Base-by-base conservation (phyloP, 2,113 vertebrate species). In the Hippocampus comes region DNA sequence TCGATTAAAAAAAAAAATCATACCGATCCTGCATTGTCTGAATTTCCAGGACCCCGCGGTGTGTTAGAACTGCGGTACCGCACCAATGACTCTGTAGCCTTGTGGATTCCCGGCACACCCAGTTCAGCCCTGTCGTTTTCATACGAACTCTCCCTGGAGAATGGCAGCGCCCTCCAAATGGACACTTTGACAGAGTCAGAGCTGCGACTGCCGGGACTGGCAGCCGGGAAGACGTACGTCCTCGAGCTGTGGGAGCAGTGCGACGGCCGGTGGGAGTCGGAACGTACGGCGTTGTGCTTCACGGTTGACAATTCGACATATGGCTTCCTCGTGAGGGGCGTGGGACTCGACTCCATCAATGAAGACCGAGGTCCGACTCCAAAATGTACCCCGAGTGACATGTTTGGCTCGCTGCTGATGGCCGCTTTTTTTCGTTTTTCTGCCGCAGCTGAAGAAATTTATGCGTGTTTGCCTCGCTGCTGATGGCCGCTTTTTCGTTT, bases 231-330 rank as follows among this genome's bases (percentile, higher is more conserved):
- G 59, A 42, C n/a, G 7, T 91, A 90, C 43, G 0, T 78, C 34
- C 87, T 92, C 4, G 67, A 86, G 0, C 82, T 92, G 55, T 89
- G 85, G 90, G 89, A 88, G 73, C 73, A 87, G 20, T 91, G 90
- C 20, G 74, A 83, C 0, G 69, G 71, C 2, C 69, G 21, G 27
- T 77, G 79, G 76, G 48, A 55, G 42, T 83, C 83, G 0, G 49
- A 80, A 34, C 78, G 0, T 0, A 72, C 77, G 1, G 61, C 38
- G 3, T 1, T 91, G 68, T 41, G 9, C 49, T 86, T 91, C 11
- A 5, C 72, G 8, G 77, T 63, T n/a, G 3, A 48, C 0, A 77
- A 61, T 43, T 57, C 72, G 2, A 66, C 79, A 17, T n/a, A 48
- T 0, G 18, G 38, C 5, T 3, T 71, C n/a, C 20, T 55, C 1